These are phyloP conservation scores for Callosobruchus maculatus DNA, from an alignment of 2,888 invertebrate species.

Conservation along the genomic window DNA sequence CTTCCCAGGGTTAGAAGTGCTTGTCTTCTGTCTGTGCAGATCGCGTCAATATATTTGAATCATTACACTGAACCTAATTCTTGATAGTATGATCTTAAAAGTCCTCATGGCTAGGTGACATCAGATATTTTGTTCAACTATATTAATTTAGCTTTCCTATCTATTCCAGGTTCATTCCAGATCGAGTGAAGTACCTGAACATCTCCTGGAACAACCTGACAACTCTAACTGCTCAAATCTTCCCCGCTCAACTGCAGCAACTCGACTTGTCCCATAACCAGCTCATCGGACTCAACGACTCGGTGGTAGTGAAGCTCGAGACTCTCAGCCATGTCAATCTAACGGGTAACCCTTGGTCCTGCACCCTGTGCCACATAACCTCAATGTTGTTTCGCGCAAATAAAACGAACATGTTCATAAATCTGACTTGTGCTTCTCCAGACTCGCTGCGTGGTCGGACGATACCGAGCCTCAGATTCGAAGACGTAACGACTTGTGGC, in stretches of 20 bases:
- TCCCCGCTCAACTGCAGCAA: slow-evolving; percentile 58
- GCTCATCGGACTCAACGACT: slow-evolving; percentile 60
- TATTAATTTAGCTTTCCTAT: slow-evolving; percentile 21
- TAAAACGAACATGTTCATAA: slow-evolving; percentile 54
- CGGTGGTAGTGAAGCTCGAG: slow-evolving; percentile 57
- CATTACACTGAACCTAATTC: too few species aligned
- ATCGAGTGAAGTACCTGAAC: slow-evolving; percentile 63
- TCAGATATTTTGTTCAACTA: too few species aligned
- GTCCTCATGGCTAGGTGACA: too few species aligned
- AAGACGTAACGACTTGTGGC: slow-evolving; percentile 50
- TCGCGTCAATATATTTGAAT: too few species aligned
- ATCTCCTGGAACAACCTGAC: slow-evolving; percentile 69
- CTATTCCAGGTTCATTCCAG: slow-evolving; percentile 51
- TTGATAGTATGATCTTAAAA: too few species aligned
- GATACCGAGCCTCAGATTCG: slow-evolving; percentile 42
- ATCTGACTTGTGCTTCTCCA: slow-evolving; percentile 60
- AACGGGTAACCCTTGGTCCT: slow-evolving; percentile 65
- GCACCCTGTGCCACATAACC: slow-evolving; percentile 62
- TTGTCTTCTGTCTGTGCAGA: too few species aligned
- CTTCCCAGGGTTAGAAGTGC: too few species aligned
- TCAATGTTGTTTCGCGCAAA: slow-evolving; percentile 57
- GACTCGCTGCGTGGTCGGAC: slow-evolving; percentile 52
- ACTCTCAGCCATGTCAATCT: slow-evolving; percentile 55
- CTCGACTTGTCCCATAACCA: slow-evolving; percentile 74
- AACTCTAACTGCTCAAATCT: slow-evolving; percentile 55